Percentiles rank a stretch among this genome's conserved stretches.
phyloP scores from a whole-genome alignment of 1,140 invertebrate species.

The Batillaria attramentaria region DNA sequence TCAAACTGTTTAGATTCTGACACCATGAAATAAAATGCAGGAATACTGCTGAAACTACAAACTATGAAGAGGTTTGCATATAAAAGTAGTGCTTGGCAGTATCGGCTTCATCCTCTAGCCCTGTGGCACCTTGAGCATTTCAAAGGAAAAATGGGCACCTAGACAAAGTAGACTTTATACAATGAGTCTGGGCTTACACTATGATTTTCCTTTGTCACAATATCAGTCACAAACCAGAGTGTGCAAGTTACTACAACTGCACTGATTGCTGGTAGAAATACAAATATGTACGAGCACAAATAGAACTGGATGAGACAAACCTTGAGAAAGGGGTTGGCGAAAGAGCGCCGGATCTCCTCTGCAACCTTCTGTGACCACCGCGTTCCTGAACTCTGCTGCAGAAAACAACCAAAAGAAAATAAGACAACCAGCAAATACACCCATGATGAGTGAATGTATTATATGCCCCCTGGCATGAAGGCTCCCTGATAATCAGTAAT shows the following conservation, averaged over 20 bases:
- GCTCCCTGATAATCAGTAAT: not conserved
- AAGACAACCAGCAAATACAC: not conserved
- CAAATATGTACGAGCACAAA: not conserved
- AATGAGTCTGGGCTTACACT: not conserved
- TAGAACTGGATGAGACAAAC: not conserved
- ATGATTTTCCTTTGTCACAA: not conserved
- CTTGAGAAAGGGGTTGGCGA: constrained; percentile 10
- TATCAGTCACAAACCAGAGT: too few relatives aligned
- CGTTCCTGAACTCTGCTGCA: not conserved
- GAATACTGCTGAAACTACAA: too few relatives aligned
- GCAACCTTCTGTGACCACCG: not conserved
- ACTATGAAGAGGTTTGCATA: too few relatives aligned
- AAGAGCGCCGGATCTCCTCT: not conserved
- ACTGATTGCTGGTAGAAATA: not conserved
- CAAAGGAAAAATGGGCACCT: not conserved
- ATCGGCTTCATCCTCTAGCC: too few relatives aligned
- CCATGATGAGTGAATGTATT: not conserved
- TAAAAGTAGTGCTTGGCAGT: too few relatives aligned
- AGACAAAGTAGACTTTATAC: not conserved
- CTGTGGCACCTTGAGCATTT: too few relatives aligned
- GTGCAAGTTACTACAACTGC: too few relatives aligned
- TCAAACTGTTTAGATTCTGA: too few relatives aligned
- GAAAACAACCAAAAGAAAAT: not conserved
- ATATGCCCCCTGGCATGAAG: too few relatives aligned
- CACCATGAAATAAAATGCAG: too few relatives aligned